Evolutionary conservation across 2,888 invertebrate species (phyloP), one percentile per base, ranked within the genome.

Genomic region (Camptogramma bilineatum): DNA sequence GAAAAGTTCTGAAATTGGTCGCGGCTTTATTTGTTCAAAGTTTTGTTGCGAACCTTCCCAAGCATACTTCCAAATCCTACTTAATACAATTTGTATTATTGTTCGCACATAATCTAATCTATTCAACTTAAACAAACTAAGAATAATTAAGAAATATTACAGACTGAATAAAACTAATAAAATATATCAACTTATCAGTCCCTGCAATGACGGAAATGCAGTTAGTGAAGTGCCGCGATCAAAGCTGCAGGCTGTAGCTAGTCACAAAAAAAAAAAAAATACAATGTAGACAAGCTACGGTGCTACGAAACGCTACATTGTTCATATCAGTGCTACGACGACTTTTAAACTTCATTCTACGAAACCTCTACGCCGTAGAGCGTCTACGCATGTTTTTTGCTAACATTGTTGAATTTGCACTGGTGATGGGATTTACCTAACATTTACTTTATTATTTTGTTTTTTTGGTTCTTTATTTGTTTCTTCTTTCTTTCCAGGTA

Each of bases 401-500:
- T 48, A 48, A 21, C 16, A 44, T 17, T 7, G 8, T 19, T 13
- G 7, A 10, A 9, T 8, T 9, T 47, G 19, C 18, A 47, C 2
- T 19, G 18, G 21, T 42, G 34, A 39, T 39, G 34, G 34, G 13
- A 13, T 39, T 39, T 39, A 39, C 34, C 34, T 39, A 13, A 39
- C 34, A 39, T 39, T 52, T 52, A 4, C 39, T 34, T 28, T 17
- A 10, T 17, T 17, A 1, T 54, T 50, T 0, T 51, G 28, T 54
- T 44, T 13, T 51, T 24, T 47, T 34, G 39, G 21, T 52, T 46
- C 42, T 42, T 39, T 31, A 48, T 18, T 34, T 48, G 21, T 17
- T 42, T 24, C 16, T 60, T 9, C 24, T 46, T 47, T 63, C 50
- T 53, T 63, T 63, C 19, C 63, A 58, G 63, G 63, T 63, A 63